Evolutionary conservation across 35 echinoderm and acorn worm species (phyloP), one percentile per base, ranked within the genome.

Genomic region (Hemicentrotus pulcherrimus): DNA sequence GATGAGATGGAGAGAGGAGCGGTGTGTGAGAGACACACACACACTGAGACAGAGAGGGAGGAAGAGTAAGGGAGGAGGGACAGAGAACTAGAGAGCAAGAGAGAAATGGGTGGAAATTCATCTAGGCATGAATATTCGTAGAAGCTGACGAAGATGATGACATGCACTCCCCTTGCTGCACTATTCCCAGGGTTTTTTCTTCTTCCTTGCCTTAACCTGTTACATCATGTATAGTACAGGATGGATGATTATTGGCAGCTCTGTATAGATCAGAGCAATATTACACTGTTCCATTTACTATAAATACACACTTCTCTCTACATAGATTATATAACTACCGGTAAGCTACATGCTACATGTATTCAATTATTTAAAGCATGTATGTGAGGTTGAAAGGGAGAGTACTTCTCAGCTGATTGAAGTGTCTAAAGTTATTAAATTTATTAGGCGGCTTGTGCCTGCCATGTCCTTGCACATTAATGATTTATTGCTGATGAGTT

Each of bases 101-200:
- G 65, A 78, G 65, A 78, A 22, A 78, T 22, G 19, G 18, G 65
- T 14, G 65, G 31, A 90, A 45, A 90, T 90, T 90, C 91, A 93
- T 50, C 91, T 33, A 93, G 91, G 91, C 91, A 93, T 93, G 91
- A 93, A 93, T 93, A 93, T 93, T 47, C 46, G 91, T 47, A 93
- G 48, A 58, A 93, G 91, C 91, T 45, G 88, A 47, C 88, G 88
- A 78, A 8, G 65, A 78, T 78, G 65, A 28, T 47, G 88, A 90
- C 88, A 90, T 90, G 88, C 31, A 90, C 88, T 90, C 19, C 88
- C 88, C 46, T 47, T 22, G 10, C 46, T 47, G 46, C 24, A 33
- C 88, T 90, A 33, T 47, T 90, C 88, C 88, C 88, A 90, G 88
- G 88, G 88, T 90, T 90, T 90, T 90, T 24, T 86, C 18, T 86